Evolutionary conservation across 2,888 invertebrate species (phyloP).

Genomic region (Pheosia gnoma): DNA sequence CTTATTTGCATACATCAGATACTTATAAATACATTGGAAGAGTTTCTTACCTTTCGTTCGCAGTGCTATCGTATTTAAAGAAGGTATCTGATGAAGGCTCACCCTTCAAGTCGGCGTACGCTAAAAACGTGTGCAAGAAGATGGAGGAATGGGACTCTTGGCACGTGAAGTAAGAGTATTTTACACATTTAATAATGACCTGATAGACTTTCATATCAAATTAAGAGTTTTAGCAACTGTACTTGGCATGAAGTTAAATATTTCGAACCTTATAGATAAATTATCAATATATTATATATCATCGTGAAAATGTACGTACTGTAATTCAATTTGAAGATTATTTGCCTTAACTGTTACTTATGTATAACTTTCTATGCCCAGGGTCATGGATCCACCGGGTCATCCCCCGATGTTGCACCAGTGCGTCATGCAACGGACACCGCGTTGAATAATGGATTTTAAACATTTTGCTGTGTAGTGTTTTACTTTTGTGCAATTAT

Average conservation of each 20-base stretch:
- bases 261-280: no score
- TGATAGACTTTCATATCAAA: no score
- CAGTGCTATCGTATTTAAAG: neutral
- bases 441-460: neutral
- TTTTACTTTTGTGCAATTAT: neutral
- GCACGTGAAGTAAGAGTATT: conserved; percentile 32
- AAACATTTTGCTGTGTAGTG: neutral
- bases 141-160: conserved; percentile 31
- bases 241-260: no score
- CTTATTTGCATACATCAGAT: no score
- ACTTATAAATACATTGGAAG: no score
- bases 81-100: neutral
- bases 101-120: conserved; percentile 2
- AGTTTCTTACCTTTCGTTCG: neutral
- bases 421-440: conserved; percentile 4
- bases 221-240: no score
- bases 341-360: no score
- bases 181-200: neutral
- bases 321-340: no score
- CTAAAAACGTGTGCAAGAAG: conserved; percentile 25
- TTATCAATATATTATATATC: no score
- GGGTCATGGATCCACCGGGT: neutral
- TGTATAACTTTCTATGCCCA: neutral
- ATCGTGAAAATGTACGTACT: no score
- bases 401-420: conserved; percentile 5